Percentiles rank a stretch among this genome's conserved stretches.
These are phyloP conservation scores for Xenopus borealis DNA, from an alignment of 2,113 vertebrate species.

Conservation along the genomic window DNA sequence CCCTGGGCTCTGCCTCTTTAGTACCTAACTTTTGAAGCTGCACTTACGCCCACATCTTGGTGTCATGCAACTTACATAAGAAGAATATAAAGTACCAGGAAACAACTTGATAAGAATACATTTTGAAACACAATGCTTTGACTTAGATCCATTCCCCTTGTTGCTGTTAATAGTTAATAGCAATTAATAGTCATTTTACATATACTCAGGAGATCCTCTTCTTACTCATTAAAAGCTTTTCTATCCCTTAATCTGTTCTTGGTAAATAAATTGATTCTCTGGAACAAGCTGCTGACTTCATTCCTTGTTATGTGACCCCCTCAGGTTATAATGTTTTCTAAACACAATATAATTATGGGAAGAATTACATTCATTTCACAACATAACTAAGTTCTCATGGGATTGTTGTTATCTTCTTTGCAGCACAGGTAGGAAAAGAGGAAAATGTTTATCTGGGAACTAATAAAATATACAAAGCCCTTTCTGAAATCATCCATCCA, in stretches of 20 bases:
- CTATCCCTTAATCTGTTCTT: constrained; percentile 47
- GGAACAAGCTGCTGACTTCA: constrained; percentile 59
- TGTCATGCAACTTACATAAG: neutral
- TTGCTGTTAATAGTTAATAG: neutral
- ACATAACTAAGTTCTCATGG: constrained; percentile 56
- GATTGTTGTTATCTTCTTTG: constrained; percentile 51
- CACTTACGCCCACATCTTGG: neutral
- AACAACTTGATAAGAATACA: neutral
- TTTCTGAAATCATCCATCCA: too few relatives aligned
- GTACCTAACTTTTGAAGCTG: neutral
- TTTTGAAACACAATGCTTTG: neutral
- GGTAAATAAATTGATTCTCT: constrained; percentile 69
- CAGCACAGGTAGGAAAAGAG: constrained; percentile 52
- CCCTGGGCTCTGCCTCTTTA: neutral
- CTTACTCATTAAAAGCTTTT: constrained; percentile 47
- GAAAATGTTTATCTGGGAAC: constrained; percentile 44
- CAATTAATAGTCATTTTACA: constrained; percentile 26
- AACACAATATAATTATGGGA: constrained; percentile 59
- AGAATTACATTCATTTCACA: constrained; percentile 55
- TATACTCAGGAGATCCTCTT: constrained; percentile 45
- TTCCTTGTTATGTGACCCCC: constrained; percentile 59
- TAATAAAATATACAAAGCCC: too few relatives aligned
- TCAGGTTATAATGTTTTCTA: constrained; percentile 61
- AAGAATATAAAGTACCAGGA: neutral
- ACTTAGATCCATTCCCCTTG: neutral